A percentile compares a stretch with the other conserved stretches of the same genome.
phyloP scores from a whole-genome alignment of 2,113 vertebrate genomes.

The Anarhynchus alexandrinus region DNA sequence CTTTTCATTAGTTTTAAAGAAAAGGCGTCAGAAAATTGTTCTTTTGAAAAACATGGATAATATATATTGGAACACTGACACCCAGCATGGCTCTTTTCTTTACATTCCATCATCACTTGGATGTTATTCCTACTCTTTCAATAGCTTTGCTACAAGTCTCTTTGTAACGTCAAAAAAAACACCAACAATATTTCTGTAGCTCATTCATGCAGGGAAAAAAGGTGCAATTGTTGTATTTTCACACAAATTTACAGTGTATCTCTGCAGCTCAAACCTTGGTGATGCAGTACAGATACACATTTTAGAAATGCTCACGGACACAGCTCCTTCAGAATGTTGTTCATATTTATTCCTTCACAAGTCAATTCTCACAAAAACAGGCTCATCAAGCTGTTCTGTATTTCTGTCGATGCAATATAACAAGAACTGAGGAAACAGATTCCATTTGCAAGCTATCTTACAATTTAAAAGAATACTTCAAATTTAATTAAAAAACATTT shows the following conservation, averaged over 20 bases:
- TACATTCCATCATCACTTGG: neutral
- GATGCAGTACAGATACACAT: neutral
- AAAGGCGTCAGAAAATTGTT: neutral
- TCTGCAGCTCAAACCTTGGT: neutral
- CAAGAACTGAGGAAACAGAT: neutral
- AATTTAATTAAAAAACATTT: neutral
- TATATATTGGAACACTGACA: neutral
- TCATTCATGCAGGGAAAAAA: neutral
- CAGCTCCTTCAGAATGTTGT: neutral
- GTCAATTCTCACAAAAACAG: neutral
- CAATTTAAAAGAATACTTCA: neutral
- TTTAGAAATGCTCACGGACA: neutral
- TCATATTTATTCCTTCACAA: neutral
- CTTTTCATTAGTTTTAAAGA: conserved; percentile 1
- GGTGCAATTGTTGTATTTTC: neutral
- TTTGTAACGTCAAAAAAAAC: neutral
- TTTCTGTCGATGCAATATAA: neutral
- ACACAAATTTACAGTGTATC: neutral
- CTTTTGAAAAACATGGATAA: conserved; percentile 12
- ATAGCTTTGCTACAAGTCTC: neutral
- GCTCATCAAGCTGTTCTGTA: neutral
- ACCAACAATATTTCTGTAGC: neutral
- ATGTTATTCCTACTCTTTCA: neutral
- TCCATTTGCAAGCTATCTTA: neutral
- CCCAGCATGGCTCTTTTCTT: neutral